Evolutionary conservation across 92 coral and sea anemone species (phyloP).

Genomic region (Zoanthus gigantus): DNA sequence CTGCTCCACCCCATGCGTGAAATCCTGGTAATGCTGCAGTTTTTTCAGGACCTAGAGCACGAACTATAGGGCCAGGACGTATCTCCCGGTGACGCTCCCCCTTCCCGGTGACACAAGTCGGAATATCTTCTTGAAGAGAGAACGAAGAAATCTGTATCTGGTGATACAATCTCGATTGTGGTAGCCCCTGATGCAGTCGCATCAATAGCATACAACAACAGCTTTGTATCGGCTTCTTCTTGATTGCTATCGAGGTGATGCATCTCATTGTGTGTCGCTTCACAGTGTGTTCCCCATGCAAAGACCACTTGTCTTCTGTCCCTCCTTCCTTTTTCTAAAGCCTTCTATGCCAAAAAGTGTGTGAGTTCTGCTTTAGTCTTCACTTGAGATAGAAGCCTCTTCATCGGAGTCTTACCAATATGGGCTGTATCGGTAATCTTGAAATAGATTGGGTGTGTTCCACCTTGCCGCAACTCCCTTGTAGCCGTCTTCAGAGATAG

Average conservation of each 20-base stretch:
- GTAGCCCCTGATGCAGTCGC: conserved; percentile 66
- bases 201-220: conserved; percentile 59
- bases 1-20: conserved; percentile 47
- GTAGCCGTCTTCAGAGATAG: conserved; percentile 67
- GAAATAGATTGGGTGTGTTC: conserved; percentile 60
- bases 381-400: conserved; percentile 63
- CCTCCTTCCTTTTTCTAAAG: conserved; percentile 24
- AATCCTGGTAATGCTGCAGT: conserved; percentile 62
- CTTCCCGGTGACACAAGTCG: conserved; percentile 24
- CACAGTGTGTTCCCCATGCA: conserved; percentile 45
- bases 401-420: conserved; percentile 67
- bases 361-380: conserved; percentile 64
- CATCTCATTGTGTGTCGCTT: conserved; percentile 59
- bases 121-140: conserved; percentile 44
- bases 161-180: conserved; percentile 45
- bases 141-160: conserved; percentile 69
- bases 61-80: conserved; percentile 34
- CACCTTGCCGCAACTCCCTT: conserved; percentile 47
- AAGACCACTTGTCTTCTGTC: conserved; percentile 35
- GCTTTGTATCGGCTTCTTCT: conserved; percentile 73
- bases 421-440: conserved; percentile 62
- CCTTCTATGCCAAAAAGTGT: conserved; percentile 57
- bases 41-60: conserved; percentile 55
- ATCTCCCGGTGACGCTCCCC: conserved; percentile 27
- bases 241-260: conserved; percentile 55